Evolutionary conservation across 2,113 vertebrate species (phyloP).

Genomic region (Ictalurus furcatus): DNA sequence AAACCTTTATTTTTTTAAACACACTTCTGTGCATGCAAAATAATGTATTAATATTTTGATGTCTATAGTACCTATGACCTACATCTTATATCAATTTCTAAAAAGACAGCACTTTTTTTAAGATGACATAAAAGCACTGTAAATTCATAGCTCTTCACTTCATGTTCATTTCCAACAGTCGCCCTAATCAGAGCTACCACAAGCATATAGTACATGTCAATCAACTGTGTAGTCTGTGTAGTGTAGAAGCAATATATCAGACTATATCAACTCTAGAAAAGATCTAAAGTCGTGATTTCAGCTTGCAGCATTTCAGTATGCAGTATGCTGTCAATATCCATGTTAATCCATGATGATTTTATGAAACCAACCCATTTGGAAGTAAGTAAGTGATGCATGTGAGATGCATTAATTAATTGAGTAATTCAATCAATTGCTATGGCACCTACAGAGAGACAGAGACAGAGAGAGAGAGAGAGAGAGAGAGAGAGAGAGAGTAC

Average conservation of each 20-base stretch:
- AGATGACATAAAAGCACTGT: neutral
- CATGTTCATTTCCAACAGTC: neutral
- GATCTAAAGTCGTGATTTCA: neutral
- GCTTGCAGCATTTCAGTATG: too few relatives aligned
- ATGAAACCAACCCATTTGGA: constrained; percentile 21
- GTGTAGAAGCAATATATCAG: neutral
- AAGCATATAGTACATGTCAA: neutral
- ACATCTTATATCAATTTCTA: neutral
- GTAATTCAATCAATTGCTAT: constrained; percentile 53
- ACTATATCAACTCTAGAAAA: neutral
- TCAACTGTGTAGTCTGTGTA: neutral
- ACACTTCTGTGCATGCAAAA: neutral
- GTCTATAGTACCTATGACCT: neutral
- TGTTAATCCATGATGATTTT: constrained; percentile 25
- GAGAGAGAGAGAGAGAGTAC: constrained; percentile 14
- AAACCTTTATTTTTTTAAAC: neutral
- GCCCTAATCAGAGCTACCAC: neutral
- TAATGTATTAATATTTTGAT: neutral
- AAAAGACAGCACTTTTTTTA: neutral
- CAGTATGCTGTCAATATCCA: neutral
- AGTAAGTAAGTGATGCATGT: constrained; percentile 30
- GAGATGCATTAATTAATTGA: constrained; percentile 56
- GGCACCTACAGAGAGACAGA: constrained; percentile 29
- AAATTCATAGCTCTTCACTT: neutral
- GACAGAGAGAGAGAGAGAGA: neutral